Conservation (phyloP, 2,113 vertebrate species). For the Erythrocercus mccallii region DNA sequence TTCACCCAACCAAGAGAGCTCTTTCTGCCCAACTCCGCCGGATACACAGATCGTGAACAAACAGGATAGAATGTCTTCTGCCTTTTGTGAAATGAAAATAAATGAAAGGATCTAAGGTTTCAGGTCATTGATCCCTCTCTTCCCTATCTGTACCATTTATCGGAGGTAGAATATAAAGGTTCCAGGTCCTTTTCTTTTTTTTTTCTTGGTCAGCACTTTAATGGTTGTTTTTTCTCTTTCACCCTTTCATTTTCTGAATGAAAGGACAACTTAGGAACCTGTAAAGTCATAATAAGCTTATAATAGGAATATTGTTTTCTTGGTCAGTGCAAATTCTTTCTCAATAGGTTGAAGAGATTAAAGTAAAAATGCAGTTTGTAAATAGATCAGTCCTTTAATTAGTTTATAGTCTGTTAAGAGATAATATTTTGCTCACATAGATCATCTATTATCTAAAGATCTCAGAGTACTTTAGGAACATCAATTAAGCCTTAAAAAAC, state of each 20-base stretch:
- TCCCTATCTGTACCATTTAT: conserved; percentile 70
- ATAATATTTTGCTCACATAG: conserved; percentile 51
- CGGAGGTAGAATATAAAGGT: conserved; percentile 61
- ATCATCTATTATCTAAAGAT: conserved; percentile 46
- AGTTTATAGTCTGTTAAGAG: conserved; percentile 55
- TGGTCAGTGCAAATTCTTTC: conserved; percentile 1
- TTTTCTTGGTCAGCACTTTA: conserved; percentile 29
- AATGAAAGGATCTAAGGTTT: conserved; percentile 71
- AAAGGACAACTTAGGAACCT: conserved; percentile 47
- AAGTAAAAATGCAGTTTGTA: conserved; percentile 56
- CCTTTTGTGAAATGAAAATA: conserved; percentile 71
- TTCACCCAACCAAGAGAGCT: conserved; percentile 32
- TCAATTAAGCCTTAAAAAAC: conserved; percentile 34
- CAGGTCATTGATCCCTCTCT: conserved; percentile 65
- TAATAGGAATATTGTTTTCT: conserved; percentile 52
- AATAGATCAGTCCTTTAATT: conserved; percentile 53
- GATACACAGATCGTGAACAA: conserved; percentile 64
- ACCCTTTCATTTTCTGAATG: conserved; percentile 57
- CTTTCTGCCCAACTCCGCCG: conserved; percentile 24
- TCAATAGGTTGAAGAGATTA: conserved; percentile 35
- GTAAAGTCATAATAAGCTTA: conserved; percentile 59
- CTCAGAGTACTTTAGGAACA: conserved; percentile 55
- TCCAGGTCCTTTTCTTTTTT: conserved; percentile 24
- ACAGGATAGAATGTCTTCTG: conserved; percentile 70
- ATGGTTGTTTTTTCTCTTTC: conserved; percentile 51